phyloP scores from a whole-genome alignment of 2,113 vertebrate species.

The Neomonachus schauinslandi region DNA sequence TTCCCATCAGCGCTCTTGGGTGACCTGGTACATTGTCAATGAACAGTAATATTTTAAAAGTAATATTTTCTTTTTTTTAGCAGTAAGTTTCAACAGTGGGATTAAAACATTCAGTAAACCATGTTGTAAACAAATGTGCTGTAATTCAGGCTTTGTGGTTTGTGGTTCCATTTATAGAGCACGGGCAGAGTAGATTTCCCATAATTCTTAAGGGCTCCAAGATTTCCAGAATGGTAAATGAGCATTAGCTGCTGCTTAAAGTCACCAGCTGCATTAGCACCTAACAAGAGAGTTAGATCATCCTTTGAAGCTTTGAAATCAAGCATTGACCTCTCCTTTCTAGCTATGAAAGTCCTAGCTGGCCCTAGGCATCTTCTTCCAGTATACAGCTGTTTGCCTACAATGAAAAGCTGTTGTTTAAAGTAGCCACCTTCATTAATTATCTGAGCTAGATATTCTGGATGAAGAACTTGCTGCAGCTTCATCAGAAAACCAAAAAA shows the following conservation, averaged over 20 bases:
- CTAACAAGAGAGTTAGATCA: neutral
- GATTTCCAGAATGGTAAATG: neutral
- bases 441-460: neutral
- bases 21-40: neutral
- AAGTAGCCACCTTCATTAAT: neutral
- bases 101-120: neutral
- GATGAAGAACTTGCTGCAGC: neutral
- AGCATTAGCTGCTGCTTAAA: neutral
- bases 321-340: neutral
- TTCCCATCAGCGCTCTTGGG: neutral
- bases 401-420: neutral
- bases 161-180: neutral
- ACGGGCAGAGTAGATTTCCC: neutral
- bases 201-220: neutral
- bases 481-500: neutral
- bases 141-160: neutral
- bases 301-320: neutral
- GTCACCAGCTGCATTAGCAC: neutral
- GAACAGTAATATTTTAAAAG: neutral
- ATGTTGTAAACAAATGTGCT: neutral
- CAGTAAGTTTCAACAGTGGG: neutral
- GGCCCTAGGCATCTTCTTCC: neutral
- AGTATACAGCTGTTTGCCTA: neutral
- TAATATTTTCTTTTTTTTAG: neutral
- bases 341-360: neutral